Conservation (phyloP, 2,113 vertebrate species). For the Lophura nycthemera region DNA sequence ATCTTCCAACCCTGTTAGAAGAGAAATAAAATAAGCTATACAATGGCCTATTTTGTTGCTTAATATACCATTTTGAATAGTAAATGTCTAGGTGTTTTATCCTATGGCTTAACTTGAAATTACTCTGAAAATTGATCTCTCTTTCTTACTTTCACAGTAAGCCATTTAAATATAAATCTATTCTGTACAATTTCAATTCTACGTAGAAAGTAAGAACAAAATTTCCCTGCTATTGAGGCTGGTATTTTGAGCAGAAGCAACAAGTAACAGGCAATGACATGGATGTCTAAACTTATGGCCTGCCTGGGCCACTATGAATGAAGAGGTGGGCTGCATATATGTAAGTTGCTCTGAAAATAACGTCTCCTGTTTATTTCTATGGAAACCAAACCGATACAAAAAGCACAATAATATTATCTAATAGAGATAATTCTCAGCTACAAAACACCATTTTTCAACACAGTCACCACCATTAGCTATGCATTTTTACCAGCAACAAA, state of each 20-base stretch:
- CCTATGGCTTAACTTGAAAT: not conserved
- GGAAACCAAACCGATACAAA: too few relatives aligned
- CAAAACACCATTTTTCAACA: too few relatives aligned
- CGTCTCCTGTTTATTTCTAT: too few relatives aligned
- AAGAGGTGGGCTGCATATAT: too few relatives aligned
- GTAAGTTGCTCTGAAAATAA: too few relatives aligned
- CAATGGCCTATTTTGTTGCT: not conserved
- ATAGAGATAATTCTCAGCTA: too few relatives aligned
- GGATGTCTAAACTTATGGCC: too few relatives aligned
- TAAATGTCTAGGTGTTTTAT: not conserved
- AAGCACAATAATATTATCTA: too few relatives aligned
- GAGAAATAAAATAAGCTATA: not conserved
- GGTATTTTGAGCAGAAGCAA: not conserved
- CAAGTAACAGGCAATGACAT: fast-evolving
- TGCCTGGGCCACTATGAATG: too few relatives aligned
- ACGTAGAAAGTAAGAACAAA: not conserved
- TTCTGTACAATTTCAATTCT: not conserved
- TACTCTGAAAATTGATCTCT: not conserved
- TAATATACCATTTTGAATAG: not conserved
- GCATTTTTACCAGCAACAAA: too few relatives aligned
- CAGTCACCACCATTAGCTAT: too few relatives aligned
- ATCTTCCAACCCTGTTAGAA: constrained; percentile 60
- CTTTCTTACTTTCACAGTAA: not conserved
- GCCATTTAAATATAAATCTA: not conserved
- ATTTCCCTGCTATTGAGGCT: not conserved